Base-by-base conservation (phyloP, 1,140 invertebrate species). In the Pissodes strobi region DNA sequence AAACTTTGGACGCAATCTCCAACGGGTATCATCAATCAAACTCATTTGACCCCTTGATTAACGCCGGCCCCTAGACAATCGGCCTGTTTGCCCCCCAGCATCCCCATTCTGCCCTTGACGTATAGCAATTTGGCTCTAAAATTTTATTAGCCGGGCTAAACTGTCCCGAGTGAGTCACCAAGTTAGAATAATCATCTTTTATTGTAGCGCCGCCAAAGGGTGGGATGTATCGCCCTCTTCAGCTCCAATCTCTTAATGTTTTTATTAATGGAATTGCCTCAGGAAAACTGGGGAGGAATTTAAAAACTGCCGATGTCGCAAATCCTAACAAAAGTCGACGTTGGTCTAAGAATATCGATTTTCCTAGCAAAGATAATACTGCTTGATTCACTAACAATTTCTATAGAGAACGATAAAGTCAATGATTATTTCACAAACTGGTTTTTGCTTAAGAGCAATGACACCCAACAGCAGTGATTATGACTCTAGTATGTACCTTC, bases 131-230 rank as follows among this genome's bases (percentile, higher is more conserved):
- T 64, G 41, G 13, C 43, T 61, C 45, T 57, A 52, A 58, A 65
- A 65, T 65, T 58, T 65, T 65, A 65, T 65, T 58, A 55, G 53
- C 55, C 27, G 19, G 22, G 21, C 39, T 64, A 65, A 65, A 39
- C 46, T 57, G 56, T 65, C 63, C 63, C 63, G 30, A 43, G 56
- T 65, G 63, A 65, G 43, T 65, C 63, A 65, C 45, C 30, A 64
- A 64, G 61, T 57, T 56, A 49, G 41, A 49, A 34, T 39, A 64
- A 64, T 64, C 61, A 57, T 64, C 53, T 52, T 62, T 62, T 52
- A 62, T 62, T 62, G 59, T 62, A 15, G 17, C 22, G 6, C 10
- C 27, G 39, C 1, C 5, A 43, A 56, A 56, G 53, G 18, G 49
- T 30, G 49, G 27, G 15, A 19, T 21, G 41, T 21, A 19, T n/a